phyloP scores from a whole-genome alignment of 1,140 invertebrate genomes.

The Microplitis demolitor region DNA sequence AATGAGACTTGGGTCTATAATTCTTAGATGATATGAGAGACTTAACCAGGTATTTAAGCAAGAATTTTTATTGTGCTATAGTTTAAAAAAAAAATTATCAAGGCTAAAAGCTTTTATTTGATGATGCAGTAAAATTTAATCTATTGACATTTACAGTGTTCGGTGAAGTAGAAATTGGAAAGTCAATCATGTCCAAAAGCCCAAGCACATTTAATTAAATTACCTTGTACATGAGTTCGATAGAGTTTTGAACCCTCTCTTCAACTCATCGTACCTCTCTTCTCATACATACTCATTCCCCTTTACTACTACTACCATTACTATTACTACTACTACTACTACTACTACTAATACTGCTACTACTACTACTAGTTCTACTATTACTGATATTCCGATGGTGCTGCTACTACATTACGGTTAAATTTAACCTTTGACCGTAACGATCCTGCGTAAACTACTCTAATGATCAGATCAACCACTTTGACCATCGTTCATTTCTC shows the following conservation, averaged over 20 bases:
- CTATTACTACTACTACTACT: too few species aligned
- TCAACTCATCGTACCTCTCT: too few species aligned
- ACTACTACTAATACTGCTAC: too few species aligned
- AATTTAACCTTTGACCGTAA: slow-evolving; percentile 27
- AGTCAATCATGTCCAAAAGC: slow-evolving; percentile 6
- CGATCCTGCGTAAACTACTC: slow-evolving; percentile 21
- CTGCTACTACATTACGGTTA: not conserved
- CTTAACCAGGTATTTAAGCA: too few species aligned
- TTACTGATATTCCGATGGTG: too few species aligned
- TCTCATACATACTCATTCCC: not conserved
- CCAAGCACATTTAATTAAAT: slow-evolving; percentile 18
- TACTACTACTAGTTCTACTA: too few species aligned
- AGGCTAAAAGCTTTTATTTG: not conserved
- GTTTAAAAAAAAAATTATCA: too few species aligned
- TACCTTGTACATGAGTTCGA: slow-evolving; percentile 19
- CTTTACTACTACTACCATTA: too few species aligned
- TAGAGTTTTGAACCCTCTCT: slow-evolving; percentile 8
- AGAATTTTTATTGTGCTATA: too few species aligned
- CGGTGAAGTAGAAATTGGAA: not conserved
- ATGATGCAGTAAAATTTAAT: not conserved
- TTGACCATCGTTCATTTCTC: slow-evolving; percentile 10
- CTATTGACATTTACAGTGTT: not conserved
- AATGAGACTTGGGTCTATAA: too few species aligned
- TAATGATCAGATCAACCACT: slow-evolving; percentile 21
- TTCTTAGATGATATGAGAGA: too few species aligned